Evolutionary conservation across 2,888 invertebrate species (phyloP).

Genomic region (Ectemnius continuus): DNA sequence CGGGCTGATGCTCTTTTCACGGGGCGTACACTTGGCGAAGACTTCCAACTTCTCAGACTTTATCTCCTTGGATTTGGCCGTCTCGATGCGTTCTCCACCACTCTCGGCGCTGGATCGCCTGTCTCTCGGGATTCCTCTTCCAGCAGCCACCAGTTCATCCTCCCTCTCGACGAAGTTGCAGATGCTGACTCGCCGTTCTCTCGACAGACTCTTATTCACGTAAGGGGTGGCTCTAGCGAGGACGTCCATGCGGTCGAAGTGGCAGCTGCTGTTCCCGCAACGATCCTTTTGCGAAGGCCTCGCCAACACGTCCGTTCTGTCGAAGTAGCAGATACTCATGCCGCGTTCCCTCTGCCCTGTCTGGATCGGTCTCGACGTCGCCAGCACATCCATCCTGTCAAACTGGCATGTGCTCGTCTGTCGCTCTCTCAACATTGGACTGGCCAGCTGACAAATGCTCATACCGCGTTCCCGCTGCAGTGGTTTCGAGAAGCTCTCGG

Average conservation of each 20-base stretch:
- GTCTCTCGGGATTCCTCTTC: constrained; percentile 48
- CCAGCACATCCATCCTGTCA: constrained; percentile 52
- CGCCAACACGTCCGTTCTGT: constrained; percentile 64
- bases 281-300: constrained; percentile 66
- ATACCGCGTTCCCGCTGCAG: constrained; percentile 66
- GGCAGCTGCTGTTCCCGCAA: constrained; percentile 64
- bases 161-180: constrained; percentile 63
- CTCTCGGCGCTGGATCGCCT: constrained; percentile 48
- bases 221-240: constrained; percentile 50
- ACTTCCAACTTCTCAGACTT: constrained; percentile 11
- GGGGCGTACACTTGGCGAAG: constrained; percentile 16
- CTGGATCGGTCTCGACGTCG: constrained; percentile 43
- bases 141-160: constrained; percentile 27
- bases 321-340: constrained; percentile 68
- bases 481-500: constrained; percentile 63
- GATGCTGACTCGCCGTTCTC: constrained; percentile 62
- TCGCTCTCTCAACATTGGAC: constrained; percentile 66
- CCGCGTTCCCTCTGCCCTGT: constrained; percentile 66
- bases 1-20: constrained; percentile 21
- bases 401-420: constrained; percentile 68
- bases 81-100: constrained; percentile 57
- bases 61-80: constrained; percentile 35
- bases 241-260: constrained; percentile 67
- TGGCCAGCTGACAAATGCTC: constrained; percentile 66
- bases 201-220: constrained; percentile 34